Conservation (phyloP, 2,888 invertebrate species). For the Parnassius mnemosyne region DNA sequence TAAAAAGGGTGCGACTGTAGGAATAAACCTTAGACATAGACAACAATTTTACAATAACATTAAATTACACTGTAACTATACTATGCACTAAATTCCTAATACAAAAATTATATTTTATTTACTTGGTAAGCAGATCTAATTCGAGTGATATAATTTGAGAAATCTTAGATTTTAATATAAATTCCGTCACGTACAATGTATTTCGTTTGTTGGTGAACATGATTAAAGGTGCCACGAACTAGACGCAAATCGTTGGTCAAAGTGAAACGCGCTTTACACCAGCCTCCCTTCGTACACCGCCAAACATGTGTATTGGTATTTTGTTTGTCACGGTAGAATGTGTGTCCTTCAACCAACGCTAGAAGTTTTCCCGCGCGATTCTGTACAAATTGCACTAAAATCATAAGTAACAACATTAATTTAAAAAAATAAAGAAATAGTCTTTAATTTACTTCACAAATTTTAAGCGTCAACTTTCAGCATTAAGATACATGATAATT, state of each 20-base stretch:
- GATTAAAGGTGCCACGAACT: constrained; percentile 25
- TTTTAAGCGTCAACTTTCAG: too few relatives aligned
- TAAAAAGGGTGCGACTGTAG: too few relatives aligned
- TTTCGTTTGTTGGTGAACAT: constrained; percentile 34
- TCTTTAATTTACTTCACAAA: too few relatives aligned
- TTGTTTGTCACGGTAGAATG: constrained; percentile 33
- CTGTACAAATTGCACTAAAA: constrained; percentile 27
- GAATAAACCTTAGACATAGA: too few relatives aligned
- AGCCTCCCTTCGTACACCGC: constrained; percentile 31
- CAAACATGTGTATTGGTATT: constrained; percentile 29
- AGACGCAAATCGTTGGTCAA: constrained; percentile 20
- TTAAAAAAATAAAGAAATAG: too few relatives aligned
- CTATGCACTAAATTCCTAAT: too few relatives aligned
- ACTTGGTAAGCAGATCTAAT: too few relatives aligned
- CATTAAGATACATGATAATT: too few relatives aligned
- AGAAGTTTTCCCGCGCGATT: constrained; percentile 32
- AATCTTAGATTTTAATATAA: constrained; percentile 27
- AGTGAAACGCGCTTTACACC: constrained; percentile 33
- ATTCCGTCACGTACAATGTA: constrained; percentile 33
- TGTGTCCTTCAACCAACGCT: constrained; percentile 36
- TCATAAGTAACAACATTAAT: neutral
- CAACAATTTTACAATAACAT: too few relatives aligned
- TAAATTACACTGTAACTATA: too few relatives aligned
- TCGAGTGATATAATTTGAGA: too few relatives aligned
- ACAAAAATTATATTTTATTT: too few relatives aligned